Evolutionary conservation across 2,113 vertebrate genomes (phyloP), one percentile per base, ranked within the genome.

Genomic region (Pampusana beccarii): DNA sequence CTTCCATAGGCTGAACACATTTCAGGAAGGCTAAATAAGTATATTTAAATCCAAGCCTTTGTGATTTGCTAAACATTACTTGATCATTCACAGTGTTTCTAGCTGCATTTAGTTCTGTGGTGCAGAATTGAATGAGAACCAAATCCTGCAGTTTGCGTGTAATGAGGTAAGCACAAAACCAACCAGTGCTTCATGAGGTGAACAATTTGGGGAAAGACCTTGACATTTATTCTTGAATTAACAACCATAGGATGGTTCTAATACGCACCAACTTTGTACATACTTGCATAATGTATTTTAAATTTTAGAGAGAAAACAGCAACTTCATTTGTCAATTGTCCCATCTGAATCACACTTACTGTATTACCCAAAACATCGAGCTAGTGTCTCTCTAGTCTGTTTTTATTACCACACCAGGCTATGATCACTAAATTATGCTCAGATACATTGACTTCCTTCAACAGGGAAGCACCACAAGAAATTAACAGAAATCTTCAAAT

Each of bases 401-500:
- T 94, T 93, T 92, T 86, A 88, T 94, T 61, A 44, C 56, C 58
- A 74, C 74, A 75, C 72, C 80, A 91, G 73, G 50, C 66, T 61
- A 36, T 33, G 51, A 93, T 80, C 78, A 46, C 66, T 90, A 77
- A 96, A 95, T 97, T 83, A 88, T 33, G 53, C 80, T 93, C 57
- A 25, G 70, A 95, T 84, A 77, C 90, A 77, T 64, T 74, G 91
- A 97, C 94, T 94, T 93, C 82, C 92, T 96, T 88, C 69, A 82
- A 89, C 34, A 36, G 88, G 69, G 74, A 71, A 97, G 93, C 53
- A 88, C 71, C 79, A 83, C 74, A 91, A 94, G 92, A 97, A 96
- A 97, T 90, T 86, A 97, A 95, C 94, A 92, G 69, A 87, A 80
- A 96, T 95, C 94, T 94, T 91, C 92, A 93, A 80, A 97, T 97